A percentile compares a stretch with the other conserved stretches of the same genome.
phyloP scores from a whole-genome alignment of 2,888 invertebrate species.

The Mesoligia furuncula region DNA sequence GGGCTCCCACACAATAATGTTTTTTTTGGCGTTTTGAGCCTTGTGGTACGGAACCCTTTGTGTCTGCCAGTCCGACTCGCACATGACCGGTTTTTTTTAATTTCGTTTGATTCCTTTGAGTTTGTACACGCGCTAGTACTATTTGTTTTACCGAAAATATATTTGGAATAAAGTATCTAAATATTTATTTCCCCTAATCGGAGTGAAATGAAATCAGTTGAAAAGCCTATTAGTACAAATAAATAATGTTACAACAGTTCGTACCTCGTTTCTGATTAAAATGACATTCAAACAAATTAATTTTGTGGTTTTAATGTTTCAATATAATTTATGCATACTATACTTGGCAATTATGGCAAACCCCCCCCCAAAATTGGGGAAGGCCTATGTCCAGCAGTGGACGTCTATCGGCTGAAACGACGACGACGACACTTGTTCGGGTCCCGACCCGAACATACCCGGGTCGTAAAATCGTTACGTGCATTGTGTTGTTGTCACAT shows the following conservation, averaged over 20 bases:
- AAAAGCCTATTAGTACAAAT: neutral
- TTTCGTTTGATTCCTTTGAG: conserved; percentile 24
- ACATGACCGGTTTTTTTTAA: neutral
- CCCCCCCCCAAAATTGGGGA: no score
- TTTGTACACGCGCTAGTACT: neutral
- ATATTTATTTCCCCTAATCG: conserved; percentile 26
- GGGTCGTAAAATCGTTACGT: neutral
- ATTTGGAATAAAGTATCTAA: neutral
- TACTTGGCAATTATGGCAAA: no score
- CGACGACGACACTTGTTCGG: neutral
- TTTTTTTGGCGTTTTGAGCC: no score
- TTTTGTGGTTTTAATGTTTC: neutral
- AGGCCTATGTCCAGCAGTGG: no score
- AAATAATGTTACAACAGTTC: conserved; percentile 5
- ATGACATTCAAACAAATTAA: neutral
- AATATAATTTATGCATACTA: neutral
- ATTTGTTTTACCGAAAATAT: conserved; percentile 19
- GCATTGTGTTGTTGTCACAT: neutral
- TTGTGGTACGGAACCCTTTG: no score
- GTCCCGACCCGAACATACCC: no score
- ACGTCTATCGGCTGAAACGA: no score
- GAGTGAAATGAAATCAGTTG: neutral
- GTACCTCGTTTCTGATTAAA: neutral
- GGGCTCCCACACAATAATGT: no score
- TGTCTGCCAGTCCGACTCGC: no score